Base-by-base conservation (phyloP, 2,797 vertebrate species). In the Periophthalmus magnuspinnatus region DNA sequence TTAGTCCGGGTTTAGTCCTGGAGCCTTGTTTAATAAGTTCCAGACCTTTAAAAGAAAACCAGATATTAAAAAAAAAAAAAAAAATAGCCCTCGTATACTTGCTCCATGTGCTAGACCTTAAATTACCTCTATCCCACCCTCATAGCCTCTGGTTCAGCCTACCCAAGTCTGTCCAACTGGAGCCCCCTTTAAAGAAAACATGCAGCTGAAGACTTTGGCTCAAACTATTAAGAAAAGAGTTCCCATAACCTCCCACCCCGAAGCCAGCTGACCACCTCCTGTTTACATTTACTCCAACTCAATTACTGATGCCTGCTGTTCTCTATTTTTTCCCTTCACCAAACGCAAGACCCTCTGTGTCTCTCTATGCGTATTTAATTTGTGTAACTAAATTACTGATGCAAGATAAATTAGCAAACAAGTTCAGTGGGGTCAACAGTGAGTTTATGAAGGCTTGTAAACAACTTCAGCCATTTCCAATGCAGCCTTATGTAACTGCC, bases 261-360 rank as follows among this genome's bases (percentile, higher is more conserved):
- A 22, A 68, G 69, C 67, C 80, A 78, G 79, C 65, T 65, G 55
- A 82, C 68, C 69, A 84, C 78, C 82, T 85, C 79, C 80, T 86
- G 86, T 86, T 90, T 86, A 85, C 61, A 81, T 72, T 69, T 62
- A 66, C 64, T 64, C 47, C 16, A 64, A 64, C 34, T 60, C 32
- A 28, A 48, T 80, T 45, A 71, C 70, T 70, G 6, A 58, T 17
- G 48, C n/a, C 45, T 33, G 16, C 41, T 47, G 13, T 19, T 50
- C 11, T 21, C 28, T 1, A 24, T 17, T 14, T 47, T 64, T 65
- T 65, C 24, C 17, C 45, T 10, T 32, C 4, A 32, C 6, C 24
- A 32, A 47, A 16, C 7, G 19, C 59, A 63, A 24, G 21, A 48
- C 62, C 6, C 5, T 28, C 62, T 28, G n/a, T 63, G 24, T 63